Base-by-base conservation (phyloP, 2,888 invertebrate species). In the Caenorhabditis japonica region DNA sequence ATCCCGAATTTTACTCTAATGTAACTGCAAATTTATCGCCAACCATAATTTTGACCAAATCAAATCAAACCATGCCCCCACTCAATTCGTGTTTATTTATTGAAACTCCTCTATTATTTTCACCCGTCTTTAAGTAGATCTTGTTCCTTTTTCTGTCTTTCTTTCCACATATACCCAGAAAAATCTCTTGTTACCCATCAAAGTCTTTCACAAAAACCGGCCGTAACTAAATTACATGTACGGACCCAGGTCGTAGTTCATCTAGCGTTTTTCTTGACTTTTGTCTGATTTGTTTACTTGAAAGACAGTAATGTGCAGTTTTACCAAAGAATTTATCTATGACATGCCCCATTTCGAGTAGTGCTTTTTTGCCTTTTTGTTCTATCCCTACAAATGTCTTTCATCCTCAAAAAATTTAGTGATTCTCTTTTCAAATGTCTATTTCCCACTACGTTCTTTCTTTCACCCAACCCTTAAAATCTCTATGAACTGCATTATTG, bases 131-230 rank as follows among this genome's bases (percentile, higher is more conserved):
- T 30, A 56, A 64, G 55, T 64, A 39, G 55, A 64, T 49, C 55
- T 64, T 55, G 64, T 44, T 30, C 7, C 30, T 30, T n/a, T n/a
- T n/a, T n/a, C n/a, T n/a, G n/a, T n/a, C n/a, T n/a, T n/a, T n/a
- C n/a, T n/a, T n/a, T n/a, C n/a, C 25, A 17, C 13, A 15, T 13
- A 19, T 15, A 15, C 10, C 34, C 21, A n/a, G n/a, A n/a, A n/a
- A n/a, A n/a, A n/a, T n/a, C 23, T 21, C 55, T 17, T 43, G 43
- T 43, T 56, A 43, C 66, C 56, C 55, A n/a, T 41, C 23, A 49
- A 56, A 27, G 66, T 66, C 66, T 66, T 66, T 66, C 66, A 66
- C 66, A 51, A 66, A 51, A 17, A 55, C 56, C 66, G 30, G 56
- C 25, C 55, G 36, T 43, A 23, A 12, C 13, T 19, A 1, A 30